Conservation (phyloP, 92 coral and sea anemone species). For the Epizoanthus stellaris region DNA sequence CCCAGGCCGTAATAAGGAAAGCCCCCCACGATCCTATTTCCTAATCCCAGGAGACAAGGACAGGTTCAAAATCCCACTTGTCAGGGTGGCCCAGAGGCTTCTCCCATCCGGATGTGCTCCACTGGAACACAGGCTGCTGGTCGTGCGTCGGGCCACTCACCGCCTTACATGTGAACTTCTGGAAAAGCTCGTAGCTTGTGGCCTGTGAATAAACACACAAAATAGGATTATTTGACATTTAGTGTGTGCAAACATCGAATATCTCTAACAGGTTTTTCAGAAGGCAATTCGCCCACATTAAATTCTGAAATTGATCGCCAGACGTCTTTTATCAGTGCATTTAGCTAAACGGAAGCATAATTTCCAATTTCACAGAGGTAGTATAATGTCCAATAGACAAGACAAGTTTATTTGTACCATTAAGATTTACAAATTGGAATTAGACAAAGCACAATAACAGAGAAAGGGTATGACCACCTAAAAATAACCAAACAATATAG, state of each 20-base stretch:
- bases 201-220: slow-evolving; percentile 48
- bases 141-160: slow-evolving; percentile 95
- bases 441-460: too few species aligned
- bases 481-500: too few species aligned
- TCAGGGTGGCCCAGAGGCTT: slow-evolving; percentile 96
- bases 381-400: too few species aligned
- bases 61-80: slow-evolving; percentile 93
- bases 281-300: not conserved
- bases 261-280: not conserved
- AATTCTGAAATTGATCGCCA: too few species aligned
- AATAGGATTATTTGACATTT: not conserved
- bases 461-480: too few species aligned
- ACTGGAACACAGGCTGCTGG: slow-evolving; percentile 97
- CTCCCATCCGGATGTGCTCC: slow-evolving; percentile 93
- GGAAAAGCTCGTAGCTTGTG: slow-evolving; percentile 77
- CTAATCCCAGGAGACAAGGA: slow-evolving; percentile 70
- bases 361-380: too few species aligned
- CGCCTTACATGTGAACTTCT: slow-evolving; percentile 75
- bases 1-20: too few species aligned
- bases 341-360: too few species aligned
- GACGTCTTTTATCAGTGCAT: too few species aligned
- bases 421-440: too few species aligned
- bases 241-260: not conserved
- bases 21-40: not conserved
- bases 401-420: too few species aligned